These are phyloP conservation scores for Scarus forsteni DNA, from an alignment of 2,797 vertebrate species.

Conservation along the genomic window DNA sequence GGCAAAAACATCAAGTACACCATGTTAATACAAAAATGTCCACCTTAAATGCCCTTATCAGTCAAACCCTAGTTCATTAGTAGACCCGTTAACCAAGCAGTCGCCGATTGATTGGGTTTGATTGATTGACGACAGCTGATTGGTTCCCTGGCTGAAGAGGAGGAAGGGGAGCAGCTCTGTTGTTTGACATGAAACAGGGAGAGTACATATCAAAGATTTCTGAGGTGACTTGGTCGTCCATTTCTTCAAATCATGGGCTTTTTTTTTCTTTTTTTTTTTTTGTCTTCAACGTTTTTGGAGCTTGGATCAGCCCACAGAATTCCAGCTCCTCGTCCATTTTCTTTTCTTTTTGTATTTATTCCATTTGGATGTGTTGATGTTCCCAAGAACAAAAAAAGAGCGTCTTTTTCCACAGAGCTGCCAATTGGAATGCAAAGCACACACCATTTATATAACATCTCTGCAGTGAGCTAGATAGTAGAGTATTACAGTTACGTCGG, in stretches of 20 bases:
- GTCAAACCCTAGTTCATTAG: slow-evolving; percentile 36
- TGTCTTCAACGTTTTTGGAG: neutral
- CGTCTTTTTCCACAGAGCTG: slow-evolving; percentile 69
- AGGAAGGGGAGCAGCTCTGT: slow-evolving; percentile 50
- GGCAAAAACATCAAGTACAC: neutral
- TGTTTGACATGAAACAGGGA: slow-evolving; percentile 44
- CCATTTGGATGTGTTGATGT: slow-evolving; percentile 40
- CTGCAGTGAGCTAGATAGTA: slow-evolving; percentile 74
- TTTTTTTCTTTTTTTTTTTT: neutral
- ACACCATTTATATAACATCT: slow-evolving; percentile 68
- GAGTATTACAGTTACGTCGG: slow-evolving; percentile 73
- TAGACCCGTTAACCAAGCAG: slow-evolving; percentile 47
- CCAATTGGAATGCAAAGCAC: slow-evolving; percentile 74
- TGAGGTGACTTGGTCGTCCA: slow-evolving; percentile 52
- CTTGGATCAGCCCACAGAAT: slow-evolving; percentile 21
- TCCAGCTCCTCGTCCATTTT: slow-evolving; percentile 25
- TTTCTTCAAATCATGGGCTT: slow-evolving; percentile 5
- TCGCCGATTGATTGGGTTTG: slow-evolving; percentile 80
- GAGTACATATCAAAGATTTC: slow-evolving; percentile 18
- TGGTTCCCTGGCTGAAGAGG: slow-evolving; percentile 41
- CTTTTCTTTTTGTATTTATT: neutral
- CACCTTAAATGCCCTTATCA: slow-evolving; percentile 33
- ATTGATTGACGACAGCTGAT: slow-evolving; percentile 78
- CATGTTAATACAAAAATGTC: slow-evolving; percentile 1
- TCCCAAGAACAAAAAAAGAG: slow-evolving; percentile 56